These are phyloP conservation scores for Boloria euphrosyne DNA, from an alignment of 2,888 invertebrate genomes.

Conservation along the genomic window DNA sequence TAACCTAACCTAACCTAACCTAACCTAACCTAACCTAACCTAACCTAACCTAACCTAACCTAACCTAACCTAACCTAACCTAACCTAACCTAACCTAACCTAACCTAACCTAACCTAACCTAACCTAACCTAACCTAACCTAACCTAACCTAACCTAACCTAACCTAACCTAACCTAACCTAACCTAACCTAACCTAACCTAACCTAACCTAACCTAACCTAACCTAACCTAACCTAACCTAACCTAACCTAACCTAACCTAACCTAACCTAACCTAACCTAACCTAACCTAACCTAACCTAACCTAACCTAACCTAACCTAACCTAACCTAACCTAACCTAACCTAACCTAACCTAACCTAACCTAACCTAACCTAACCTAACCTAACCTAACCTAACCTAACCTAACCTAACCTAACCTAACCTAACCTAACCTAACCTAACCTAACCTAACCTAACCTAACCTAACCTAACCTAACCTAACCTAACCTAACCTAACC, in stretches of 20 bases:
- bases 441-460: constrained; percentile 36
- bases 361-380: constrained; percentile 29
- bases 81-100: too few relatives aligned
- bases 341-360: constrained; percentile 27
- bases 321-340: too few relatives aligned
- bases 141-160: too few relatives aligned
- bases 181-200: too few relatives aligned
- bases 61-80: too few relatives aligned
- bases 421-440: constrained; percentile 34
- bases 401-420: constrained; percentile 32
- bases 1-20: too few relatives aligned
- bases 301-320: constrained; percentile 11
- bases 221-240: constrained; percentile 14
- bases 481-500: constrained; percentile 34
- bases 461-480: constrained; percentile 32
- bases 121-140: too few relatives aligned
- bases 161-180: too few relatives aligned
- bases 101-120: too few relatives aligned
- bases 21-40: constrained; percentile 11
- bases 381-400: constrained; percentile 28
- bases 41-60: too few relatives aligned
- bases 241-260: constrained; percentile 16
- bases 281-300: constrained; percentile 20
- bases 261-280: constrained; percentile 23
- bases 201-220: too few relatives aligned